These are phyloP conservation scores for Aleiodes sp. DNA, from an alignment of 1,140 invertebrate genomes.

Conservation along the genomic window DNA sequence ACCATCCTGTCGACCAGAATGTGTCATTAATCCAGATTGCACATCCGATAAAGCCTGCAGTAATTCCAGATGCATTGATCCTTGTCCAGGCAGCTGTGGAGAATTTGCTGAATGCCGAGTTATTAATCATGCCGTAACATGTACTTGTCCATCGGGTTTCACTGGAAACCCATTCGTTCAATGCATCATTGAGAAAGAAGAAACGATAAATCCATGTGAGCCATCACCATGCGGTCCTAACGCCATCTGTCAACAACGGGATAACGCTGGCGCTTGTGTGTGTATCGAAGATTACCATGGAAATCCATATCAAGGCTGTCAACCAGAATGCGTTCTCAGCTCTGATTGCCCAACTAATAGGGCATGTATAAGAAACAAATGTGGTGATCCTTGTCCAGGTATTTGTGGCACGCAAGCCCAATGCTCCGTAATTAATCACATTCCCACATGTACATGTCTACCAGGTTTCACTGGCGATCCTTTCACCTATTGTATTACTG, in stretches of 20 bases:
- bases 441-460: slow-evolving; percentile 73
- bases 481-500: slow-evolving; percentile 65
- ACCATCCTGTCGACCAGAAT: slow-evolving; percentile 79
- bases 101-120: slow-evolving; percentile 79
- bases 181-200: slow-evolving; percentile 64
- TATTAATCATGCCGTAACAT: slow-evolving; percentile 79
- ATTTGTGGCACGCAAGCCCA: slow-evolving; percentile 68
- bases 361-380: slow-evolving; percentile 70
- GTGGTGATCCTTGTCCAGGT: slow-evolving; percentile 70
- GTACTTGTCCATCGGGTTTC: slow-evolving; percentile 77
- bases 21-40: slow-evolving; percentile 82
- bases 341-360: slow-evolving; percentile 70
- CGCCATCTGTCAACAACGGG: slow-evolving; percentile 65
- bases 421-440: slow-evolving; percentile 73
- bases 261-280: slow-evolving; percentile 67
- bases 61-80: slow-evolving; percentile 79
- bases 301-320: slow-evolving; percentile 68
- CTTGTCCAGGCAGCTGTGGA: slow-evolving; percentile 82
- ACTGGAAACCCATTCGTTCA: slow-evolving; percentile 80
- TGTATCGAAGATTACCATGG: slow-evolving; percentile 69
- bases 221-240: slow-evolving; percentile 71
- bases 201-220: slow-evolving; percentile 63
- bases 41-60: slow-evolving; percentile 77
- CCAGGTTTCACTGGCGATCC: slow-evolving; percentile 70
- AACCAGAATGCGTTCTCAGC: slow-evolving; percentile 69